phyloP scores from a whole-genome alignment of 2,113 vertebrate species.

The Narcine bancroftii region DNA sequence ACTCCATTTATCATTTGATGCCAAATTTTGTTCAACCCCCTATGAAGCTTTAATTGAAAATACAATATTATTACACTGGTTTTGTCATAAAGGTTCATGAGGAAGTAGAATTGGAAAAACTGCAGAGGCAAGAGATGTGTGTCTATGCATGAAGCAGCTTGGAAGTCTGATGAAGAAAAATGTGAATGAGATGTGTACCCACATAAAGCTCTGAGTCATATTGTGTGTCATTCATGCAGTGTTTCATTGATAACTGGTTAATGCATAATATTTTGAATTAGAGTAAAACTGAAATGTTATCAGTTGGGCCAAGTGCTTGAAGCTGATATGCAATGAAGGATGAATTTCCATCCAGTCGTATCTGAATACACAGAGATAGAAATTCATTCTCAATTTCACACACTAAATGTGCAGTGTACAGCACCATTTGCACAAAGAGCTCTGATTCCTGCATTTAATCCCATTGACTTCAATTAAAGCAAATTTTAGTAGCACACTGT shows the following conservation, averaged over 20 bases:
- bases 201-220: not conserved
- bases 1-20: too few species aligned
- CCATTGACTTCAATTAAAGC: too few species aligned
- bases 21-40: too few species aligned
- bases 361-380: not conserved
- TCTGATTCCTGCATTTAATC: not conserved
- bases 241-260: not conserved
- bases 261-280: not conserved
- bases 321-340: too few species aligned
- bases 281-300: too few species aligned
- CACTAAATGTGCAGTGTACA: not conserved
- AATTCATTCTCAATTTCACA: not conserved
- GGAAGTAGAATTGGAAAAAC: not conserved
- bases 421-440: not conserved
- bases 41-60: too few species aligned
- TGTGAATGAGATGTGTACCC: not conserved
- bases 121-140: not conserved
- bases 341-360: not conserved
- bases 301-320: too few species aligned
- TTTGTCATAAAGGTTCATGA: too few species aligned
- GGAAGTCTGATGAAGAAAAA: not conserved
- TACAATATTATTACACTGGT: too few species aligned
- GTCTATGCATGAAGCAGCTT: not conserved
- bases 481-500: too few species aligned
- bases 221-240: not conserved